Conservation (phyloP, 2,113 vertebrate species). For the Atherinomorus stipes region DNA sequence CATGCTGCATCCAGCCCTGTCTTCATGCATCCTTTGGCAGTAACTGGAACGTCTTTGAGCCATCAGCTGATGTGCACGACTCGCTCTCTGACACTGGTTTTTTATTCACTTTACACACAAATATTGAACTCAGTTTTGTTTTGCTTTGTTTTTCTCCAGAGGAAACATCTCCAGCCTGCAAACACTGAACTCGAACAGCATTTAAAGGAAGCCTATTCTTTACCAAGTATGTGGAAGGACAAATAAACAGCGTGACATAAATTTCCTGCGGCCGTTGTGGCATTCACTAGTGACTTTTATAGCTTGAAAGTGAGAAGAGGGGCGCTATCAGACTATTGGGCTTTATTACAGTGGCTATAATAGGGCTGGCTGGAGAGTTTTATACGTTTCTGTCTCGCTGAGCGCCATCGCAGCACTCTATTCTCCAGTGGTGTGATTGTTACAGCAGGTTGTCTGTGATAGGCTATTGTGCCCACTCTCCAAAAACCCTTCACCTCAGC, state of each 20-base stretch:
- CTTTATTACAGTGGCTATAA: slow-evolving; percentile 80
- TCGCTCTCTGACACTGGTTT: slow-evolving; percentile 1
- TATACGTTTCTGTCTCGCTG: slow-evolving; percentile 72
- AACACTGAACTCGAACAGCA: slow-evolving; percentile 41
- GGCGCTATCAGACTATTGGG: slow-evolving; percentile 79
- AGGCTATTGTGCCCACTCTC: slow-evolving; percentile 72
- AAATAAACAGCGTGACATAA: slow-evolving; percentile 77
- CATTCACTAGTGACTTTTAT: slow-evolving; percentile 80
- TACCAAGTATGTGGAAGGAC: slow-evolving; percentile 65
- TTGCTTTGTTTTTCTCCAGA: slow-evolving; percentile 11
- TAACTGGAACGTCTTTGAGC: not conserved
- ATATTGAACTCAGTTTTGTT: not conserved
- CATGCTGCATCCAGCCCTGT: no score
- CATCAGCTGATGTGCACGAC: slow-evolving; percentile 9
- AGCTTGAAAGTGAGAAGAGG: slow-evolving; percentile 74
- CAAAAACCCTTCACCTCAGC: slow-evolving; percentile 72
- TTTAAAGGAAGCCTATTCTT: slow-evolving; percentile 65
- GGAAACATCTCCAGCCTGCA: slow-evolving; percentile 28
- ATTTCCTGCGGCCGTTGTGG: slow-evolving; percentile 65
- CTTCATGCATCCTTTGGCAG: no score
- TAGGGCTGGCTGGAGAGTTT: slow-evolving; percentile 79
- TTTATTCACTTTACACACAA: slow-evolving; percentile 15
- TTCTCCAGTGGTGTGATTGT: slow-evolving; percentile 72
- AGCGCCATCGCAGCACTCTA: slow-evolving; percentile 63
- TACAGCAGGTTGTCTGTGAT: slow-evolving; percentile 73